Evolutionary conservation across 1,140 invertebrate genomes (phyloP), one percentile per base, ranked within the genome.

Genomic region (Dendrolimus punctatus): DNA sequence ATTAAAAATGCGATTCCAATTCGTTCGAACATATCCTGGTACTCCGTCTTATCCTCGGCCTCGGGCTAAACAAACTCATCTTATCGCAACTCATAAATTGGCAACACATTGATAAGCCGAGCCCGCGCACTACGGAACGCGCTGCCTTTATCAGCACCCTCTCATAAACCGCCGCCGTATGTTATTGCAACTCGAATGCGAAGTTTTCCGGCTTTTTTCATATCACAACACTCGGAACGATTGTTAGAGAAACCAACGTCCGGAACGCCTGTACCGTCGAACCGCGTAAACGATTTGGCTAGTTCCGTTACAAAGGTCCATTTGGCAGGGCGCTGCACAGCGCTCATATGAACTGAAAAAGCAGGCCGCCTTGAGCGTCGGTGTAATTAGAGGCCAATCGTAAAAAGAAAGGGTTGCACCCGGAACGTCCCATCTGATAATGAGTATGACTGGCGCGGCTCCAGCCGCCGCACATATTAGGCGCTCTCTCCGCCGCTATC

Each of bases 51-150:
- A 68, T 67, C 69, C 58, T 69, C 60, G 61, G 68, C 66, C 71
- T 62, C 57, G 68, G 70, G 79, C 76, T 76, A 82, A 84, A 85
- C 80, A 82, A 80, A 82, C 72, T 80, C 70, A 68, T 80, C 82
- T 85, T 85, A 85, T 85, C 82, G 74, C 69, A 58, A 61, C 60
- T 72, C 74, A 85, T 84, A 85, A 85, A 84, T 85, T 85, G 80
- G 79, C 82, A 75, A 82, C 82, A 80, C 77, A 70, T 84, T 80
- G 82, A 84, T 73, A 85, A 85, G 79, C 77, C 77, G 73, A 66
- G 66, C 73, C 23, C 74, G 69, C 73, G 68, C 68, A 71, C 67
- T 68, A 65, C 66, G 68, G 66, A 64, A 67, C 67, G 60, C 64
- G 64, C 60, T 58, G 59, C 70, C 63, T 80, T 85, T 83, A 85